Percentiles rank a stretch among this genome's conserved stretches.
phyloP scores from a whole-genome alignment of 2,797 vertebrate species.

The Dicrostonyx torquatus region DNA sequence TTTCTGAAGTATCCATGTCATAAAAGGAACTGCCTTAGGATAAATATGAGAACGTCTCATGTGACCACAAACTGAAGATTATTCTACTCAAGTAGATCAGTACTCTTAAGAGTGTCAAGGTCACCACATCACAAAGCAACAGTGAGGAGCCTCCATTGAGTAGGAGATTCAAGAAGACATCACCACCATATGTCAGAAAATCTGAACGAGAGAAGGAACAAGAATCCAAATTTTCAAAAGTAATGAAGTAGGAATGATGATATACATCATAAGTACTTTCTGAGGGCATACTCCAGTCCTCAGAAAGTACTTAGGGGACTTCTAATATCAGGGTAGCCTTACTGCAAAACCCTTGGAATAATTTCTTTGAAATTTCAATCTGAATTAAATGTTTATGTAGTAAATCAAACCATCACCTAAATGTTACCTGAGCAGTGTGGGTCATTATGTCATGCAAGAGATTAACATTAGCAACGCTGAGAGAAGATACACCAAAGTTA shows the following conservation, averaged over 20 bases:
- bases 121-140: neutral
- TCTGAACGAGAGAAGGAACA: slow-evolving; percentile 17
- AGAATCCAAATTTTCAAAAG: neutral
- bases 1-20: neutral
- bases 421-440: neutral
- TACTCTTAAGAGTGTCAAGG: neutral
- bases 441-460: neutral
- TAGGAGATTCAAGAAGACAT: neutral
- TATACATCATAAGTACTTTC: too few species aligned
- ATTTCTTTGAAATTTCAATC: neutral
- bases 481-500: neutral
- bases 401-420: too few species aligned
- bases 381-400: neutral
- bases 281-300: neutral
- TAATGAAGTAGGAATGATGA: neutral
- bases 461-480: slow-evolving; percentile 2
- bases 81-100: neutral
- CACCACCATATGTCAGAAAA: neutral
- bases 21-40: neutral
- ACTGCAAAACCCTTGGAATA: neutral
- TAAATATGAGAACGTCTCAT: neutral
- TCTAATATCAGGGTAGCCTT: neutral
- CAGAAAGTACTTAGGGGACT: neutral
- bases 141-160: neutral
- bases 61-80: neutral